Conservation (phyloP, 2,888 invertebrate species). For the Drosophila emarginata region DNA sequence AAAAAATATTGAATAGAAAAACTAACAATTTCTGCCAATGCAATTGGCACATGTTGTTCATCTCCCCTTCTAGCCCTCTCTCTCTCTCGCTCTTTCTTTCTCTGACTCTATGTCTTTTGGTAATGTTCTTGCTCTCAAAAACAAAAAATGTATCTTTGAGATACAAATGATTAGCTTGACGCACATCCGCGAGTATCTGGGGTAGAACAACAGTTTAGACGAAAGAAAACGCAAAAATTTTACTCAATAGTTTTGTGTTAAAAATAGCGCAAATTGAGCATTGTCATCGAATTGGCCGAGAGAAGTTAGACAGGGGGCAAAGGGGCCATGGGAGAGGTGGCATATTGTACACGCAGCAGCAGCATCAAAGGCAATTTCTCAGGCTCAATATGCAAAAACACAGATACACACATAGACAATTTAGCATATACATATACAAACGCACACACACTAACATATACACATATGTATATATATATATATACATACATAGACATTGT, state of each 20-base stretch:
- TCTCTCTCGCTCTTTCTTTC: background rate
- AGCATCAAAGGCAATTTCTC: slow-evolving; percentile 67
- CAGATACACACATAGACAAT: slow-evolving; percentile 21
- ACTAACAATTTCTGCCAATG: slow-evolving; percentile 39
- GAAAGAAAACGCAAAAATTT: slow-evolving; percentile 33
- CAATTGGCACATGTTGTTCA: slow-evolving; percentile 59
- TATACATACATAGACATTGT: slow-evolving; percentile 51
- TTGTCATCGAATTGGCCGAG: slow-evolving; percentile 54
- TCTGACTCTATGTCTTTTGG: too few species aligned
- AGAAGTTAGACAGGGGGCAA: slow-evolving; percentile 11
- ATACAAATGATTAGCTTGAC: slow-evolving; percentile 58
- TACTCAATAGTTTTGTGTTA: slow-evolving; percentile 65
- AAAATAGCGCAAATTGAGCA: slow-evolving; percentile 69
- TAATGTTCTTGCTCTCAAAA: background rate
- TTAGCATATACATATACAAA: slow-evolving; percentile 38
- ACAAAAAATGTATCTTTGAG: slow-evolving; percentile 32
- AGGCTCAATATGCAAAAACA: slow-evolving; percentile 56
- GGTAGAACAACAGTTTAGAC: slow-evolving; percentile 56
- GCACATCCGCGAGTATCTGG: slow-evolving; percentile 68
- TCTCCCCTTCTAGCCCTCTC: background rate
- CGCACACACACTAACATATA: slow-evolving; percentile 12
- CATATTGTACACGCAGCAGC: slow-evolving; percentile 32
- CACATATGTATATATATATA: slow-evolving; percentile 10
- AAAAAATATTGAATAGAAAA: slow-evolving; percentile 18
- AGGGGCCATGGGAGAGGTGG: slow-evolving; percentile 17